Evolutionary conservation across 92 coral and sea anemone genomes (phyloP), one percentile per base, ranked within the genome.

Genomic region (Umimayanthus kanabou): DNA sequence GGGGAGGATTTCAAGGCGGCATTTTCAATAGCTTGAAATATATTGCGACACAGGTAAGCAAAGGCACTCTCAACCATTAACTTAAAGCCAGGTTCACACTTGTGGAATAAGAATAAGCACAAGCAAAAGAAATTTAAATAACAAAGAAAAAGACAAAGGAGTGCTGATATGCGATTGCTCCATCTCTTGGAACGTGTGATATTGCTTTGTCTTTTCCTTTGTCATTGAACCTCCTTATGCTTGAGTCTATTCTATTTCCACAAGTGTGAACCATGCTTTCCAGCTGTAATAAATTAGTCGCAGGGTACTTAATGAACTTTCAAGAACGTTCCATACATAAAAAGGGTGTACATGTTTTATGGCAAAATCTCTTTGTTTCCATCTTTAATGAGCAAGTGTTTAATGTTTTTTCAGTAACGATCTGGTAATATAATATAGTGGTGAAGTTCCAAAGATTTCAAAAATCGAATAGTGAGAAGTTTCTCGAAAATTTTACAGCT

Each of bases 11-110:
- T 25, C 43, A 33, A 33, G 37, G 37, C 37, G 37, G 37, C 37
- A 4, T 33, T 73, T 37, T 33, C 45, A 73, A 73, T 7, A 73
- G n/a, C 49, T 73, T 73, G 78, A 73, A 39, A 37, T 37, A 47
- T 47, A 47, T 37, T 73, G 78, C 78, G 78, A 37, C 78, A 73
- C 23, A 37, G 23, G 78, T 42, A 73, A 73, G 49, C 42, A 42
- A 73, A 37, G 42, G 4, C 2, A 23, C 78, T 30, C 42, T 33
- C 9, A 73, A 37, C 43, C 9, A 7, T 73, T 33, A 33, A 33
- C 37, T 33, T 33, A 33, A 33, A 33, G 37, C 37, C 37, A 0
- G 37, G 37, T 33, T 33, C 37, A 33, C 37, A 33, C 37, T 33
- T 33, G 37, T 33, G 37, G 37, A 33, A 33, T 33, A 33, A 33